These are phyloP conservation scores for Zaprionus davidi DNA, from an alignment of 1,140 invertebrate genomes.

Conservation along the genomic window DNA sequence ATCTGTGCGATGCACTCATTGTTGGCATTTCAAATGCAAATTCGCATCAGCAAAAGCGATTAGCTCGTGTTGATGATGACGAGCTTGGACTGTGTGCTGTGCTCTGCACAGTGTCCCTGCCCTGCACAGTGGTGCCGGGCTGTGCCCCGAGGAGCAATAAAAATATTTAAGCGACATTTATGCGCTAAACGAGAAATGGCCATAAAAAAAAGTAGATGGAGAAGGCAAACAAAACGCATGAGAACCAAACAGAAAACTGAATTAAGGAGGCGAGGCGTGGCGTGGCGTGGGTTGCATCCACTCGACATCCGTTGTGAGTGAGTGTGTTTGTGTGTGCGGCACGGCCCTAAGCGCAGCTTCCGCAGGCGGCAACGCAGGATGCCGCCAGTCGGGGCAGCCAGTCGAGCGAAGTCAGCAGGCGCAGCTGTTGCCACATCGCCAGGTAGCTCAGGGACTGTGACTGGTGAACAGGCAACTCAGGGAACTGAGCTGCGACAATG, in stretches of 20 bases:
- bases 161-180: slow-evolving; percentile 72
- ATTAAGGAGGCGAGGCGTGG: slow-evolving; percentile 51
- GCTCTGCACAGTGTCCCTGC: not conserved
- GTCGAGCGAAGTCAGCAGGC: slow-evolving; percentile 18
- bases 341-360: slow-evolving; percentile 55
- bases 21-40: slow-evolving; percentile 68
- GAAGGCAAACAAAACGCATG: slow-evolving; percentile 40
- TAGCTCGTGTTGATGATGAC: slow-evolving; percentile 62
- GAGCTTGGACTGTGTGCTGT: not conserved
- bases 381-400: slow-evolving; percentile 13
- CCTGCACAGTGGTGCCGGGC: not conserved
- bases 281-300: slow-evolving; percentile 26
- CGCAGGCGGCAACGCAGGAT: slow-evolving; percentile 56
- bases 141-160: slow-evolving; percentile 58
- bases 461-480: not conserved
- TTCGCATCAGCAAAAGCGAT: slow-evolving; percentile 74
- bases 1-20: slow-evolving; percentile 37
- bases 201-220: slow-evolving; percentile 5
- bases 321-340: slow-evolving; percentile 28
- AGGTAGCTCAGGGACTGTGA: slow-evolving; percentile 35
- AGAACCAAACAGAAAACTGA: slow-evolving; percentile 66
- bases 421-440: slow-evolving; percentile 38
- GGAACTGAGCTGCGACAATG: slow-evolving; percentile 45
- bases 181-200: slow-evolving; percentile 34
- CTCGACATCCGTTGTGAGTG: slow-evolving; percentile 58